These are phyloP conservation scores for Avahi laniger DNA, from an alignment of 2,797 vertebrate genomes.

Conservation along the genomic window DNA sequence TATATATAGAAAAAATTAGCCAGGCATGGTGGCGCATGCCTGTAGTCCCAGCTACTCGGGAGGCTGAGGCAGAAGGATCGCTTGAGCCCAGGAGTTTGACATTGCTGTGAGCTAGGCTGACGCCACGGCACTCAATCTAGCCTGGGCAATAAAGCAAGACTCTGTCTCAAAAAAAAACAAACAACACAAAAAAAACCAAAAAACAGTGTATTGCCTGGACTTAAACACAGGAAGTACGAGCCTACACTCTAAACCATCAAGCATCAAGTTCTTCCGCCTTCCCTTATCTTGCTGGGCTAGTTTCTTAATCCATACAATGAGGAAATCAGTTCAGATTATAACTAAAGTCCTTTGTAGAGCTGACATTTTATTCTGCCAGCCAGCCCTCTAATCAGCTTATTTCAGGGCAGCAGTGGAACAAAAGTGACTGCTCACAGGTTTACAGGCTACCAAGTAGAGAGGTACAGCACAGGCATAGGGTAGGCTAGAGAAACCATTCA, in stretches of 20 bases:
- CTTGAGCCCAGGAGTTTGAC: no score
- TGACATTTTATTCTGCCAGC: conserved; percentile 19
- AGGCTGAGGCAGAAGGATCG: no score
- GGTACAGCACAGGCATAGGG: background rate
- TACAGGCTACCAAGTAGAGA: background rate
- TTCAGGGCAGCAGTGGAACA: background rate
- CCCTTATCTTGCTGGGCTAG: background rate
- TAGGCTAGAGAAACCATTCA: background rate
- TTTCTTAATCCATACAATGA: conserved; percentile 24
- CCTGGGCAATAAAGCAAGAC: no score
- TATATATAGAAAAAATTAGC: no score
- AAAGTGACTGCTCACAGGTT: background rate
- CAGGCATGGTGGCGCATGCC: no score
- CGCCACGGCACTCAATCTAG: no score
- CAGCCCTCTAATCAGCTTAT: background rate
- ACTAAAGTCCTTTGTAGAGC: background rate
- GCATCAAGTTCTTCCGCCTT: background rate
- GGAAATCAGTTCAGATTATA: background rate
- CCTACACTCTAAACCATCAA: background rate
- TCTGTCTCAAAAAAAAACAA: no score
- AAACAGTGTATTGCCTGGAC: background rate
- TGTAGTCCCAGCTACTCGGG: no score
- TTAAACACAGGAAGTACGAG: background rate
- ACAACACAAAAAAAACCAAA: no score
- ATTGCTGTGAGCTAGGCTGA: no score